Percentiles rank a stretch among this genome's conserved stretches.
Evolutionary conservation across 2,113 vertebrate species (phyloP).

Genomic region (Nycticryphes semicollaris): DNA sequence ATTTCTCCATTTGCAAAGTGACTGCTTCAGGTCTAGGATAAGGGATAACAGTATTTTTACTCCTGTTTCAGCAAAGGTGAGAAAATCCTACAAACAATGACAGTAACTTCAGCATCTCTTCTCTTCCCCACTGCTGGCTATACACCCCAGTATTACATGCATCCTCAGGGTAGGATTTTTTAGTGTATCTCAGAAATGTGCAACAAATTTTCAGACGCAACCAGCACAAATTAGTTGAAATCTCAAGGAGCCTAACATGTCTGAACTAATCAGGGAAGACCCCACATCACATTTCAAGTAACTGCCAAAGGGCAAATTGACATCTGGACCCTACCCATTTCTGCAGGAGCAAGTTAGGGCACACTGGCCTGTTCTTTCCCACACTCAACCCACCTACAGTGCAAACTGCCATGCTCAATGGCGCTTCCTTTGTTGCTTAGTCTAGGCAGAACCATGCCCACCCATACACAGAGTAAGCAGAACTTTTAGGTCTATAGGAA

Average conservation of each 20-base stretch:
- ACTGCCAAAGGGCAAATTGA: neutral
- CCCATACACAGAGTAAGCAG: rapidly evolving
- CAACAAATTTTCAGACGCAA: neutral
- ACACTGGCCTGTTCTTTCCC: neutral
- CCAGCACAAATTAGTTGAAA: neutral
- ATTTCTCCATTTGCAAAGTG: neutral
- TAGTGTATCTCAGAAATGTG: neutral
- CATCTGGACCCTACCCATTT: neutral
- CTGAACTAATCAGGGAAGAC: neutral
- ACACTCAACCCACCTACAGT: neutral
- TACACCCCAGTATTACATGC: too few relatives aligned
- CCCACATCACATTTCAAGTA: neutral
- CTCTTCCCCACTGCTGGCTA: neutral
- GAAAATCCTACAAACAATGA: neutral
- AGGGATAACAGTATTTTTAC: neutral
- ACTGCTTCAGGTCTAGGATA: rapidly evolving
- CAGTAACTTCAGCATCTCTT: neutral
- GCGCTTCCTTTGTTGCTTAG: neutral
- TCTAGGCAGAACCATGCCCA: neutral
- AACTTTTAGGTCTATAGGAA: neutral
- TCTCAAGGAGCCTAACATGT: neutral
- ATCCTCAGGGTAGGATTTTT: neutral
- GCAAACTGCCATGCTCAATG: rapidly evolving
- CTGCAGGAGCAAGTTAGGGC: neutral
- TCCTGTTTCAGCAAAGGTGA: neutral